Conservation (phyloP, 1,140 invertebrate genomes). For the Octopus bimaculoides region DNA sequence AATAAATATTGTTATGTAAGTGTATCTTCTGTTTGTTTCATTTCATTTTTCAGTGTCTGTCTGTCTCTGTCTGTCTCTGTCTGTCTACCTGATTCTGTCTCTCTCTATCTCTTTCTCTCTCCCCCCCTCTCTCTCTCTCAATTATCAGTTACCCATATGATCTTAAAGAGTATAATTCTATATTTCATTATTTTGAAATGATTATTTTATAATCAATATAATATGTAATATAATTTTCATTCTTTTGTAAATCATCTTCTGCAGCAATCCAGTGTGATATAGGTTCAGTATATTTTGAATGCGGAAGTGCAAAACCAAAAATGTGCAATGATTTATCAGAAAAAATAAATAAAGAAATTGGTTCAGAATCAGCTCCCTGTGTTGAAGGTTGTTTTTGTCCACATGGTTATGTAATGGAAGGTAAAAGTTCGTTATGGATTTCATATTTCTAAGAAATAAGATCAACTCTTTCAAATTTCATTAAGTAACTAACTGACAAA, state of each 20-base stretch:
- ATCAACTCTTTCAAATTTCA: too few species aligned
- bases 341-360: constrained; percentile 56
- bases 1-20: too few species aligned
- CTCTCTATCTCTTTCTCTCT: too few species aligned
- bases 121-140: too few species aligned
- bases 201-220: background rate
- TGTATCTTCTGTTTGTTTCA: too few species aligned
- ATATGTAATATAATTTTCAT: background rate
- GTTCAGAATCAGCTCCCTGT: constrained; percentile 68
- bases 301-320: constrained; percentile 70
- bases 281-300: constrained; percentile 74
- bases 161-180: too few species aligned
- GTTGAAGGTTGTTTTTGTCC: constrained; percentile 86
- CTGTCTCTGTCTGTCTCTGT: too few species aligned
- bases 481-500: too few species aligned
- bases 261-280: constrained; percentile 78
- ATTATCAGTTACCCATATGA: too few species aligned
- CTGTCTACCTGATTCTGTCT: too few species aligned
- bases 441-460: too few species aligned
- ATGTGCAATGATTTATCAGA: constrained; percentile 67
- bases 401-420: constrained; percentile 55
- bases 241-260: background rate
- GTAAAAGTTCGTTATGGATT: background rate
- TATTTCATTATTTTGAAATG: background rate
- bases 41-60: too few species aligned